Evolutionary conservation across 23 tunicate species (phyloP), one percentile per base, ranked within the genome.

Genomic region (Styela clava): DNA sequence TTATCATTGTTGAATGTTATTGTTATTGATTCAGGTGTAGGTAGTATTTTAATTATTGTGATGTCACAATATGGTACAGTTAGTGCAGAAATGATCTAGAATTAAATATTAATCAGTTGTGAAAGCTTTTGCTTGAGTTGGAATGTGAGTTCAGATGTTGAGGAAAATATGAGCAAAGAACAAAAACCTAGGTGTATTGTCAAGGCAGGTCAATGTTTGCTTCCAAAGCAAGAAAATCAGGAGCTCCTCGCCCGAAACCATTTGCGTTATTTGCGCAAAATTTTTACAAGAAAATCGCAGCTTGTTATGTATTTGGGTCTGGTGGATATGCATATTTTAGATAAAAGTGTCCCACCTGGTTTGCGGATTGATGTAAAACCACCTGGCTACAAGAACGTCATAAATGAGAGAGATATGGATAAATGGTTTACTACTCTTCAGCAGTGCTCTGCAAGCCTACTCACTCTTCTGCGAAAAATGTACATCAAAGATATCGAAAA

Each of bases 291-390:
- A 35, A 86, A 78, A 52, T 78, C 67, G 7, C 79, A 83, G 31
- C 78, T 69, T 61, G 32, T 31, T 22, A 27, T 78, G 79, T 88
- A 69, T 78, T 52, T 83, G 64, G 69, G 83, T 52, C 37, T 88
- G 74, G 74, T 83, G 24, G 31, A 83, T 29, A 2, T 67, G 23
- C 93, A 88, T 61, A 29, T 69, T 2, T 72, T 69, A 21, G 74
- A 78, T 1, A 74, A 65, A 2, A 78, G 63, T 21, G 31, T 88
- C 2, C 93, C 93, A 62, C 93, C 93, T 33, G 84, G 87, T 34
- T 74, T 88, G 7, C 74, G 76, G 20, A 83, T 88, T 33, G 33
- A 77, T 19, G 67, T 88, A 5, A 62, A 68, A 0, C 84, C 87
- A 21, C 93, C 93, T 26, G 87, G 84, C 1, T 69, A 69, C 27